Conservation (phyloP, 1,140 invertebrate species). For the Rhagoletis zephyria region DNA sequence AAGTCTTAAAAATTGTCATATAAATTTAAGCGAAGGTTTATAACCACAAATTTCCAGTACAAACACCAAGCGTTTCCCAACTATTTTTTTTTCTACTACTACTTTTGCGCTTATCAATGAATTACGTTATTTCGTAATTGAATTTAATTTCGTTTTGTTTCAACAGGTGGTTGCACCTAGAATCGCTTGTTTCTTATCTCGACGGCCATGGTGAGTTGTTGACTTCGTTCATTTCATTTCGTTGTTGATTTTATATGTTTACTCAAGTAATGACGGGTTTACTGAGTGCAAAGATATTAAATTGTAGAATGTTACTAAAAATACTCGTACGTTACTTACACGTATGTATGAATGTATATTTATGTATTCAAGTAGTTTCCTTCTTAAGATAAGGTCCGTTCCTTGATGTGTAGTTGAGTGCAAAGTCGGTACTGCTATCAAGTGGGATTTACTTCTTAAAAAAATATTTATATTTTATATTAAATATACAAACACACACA, state of each 20-base stretch:
- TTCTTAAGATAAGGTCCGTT: constrained; percentile 5
- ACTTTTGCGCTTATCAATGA: background rate
- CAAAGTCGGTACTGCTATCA: background rate
- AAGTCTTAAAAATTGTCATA: background rate
- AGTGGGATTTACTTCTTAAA: background rate
- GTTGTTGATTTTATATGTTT: background rate
- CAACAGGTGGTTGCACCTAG: constrained; percentile 45
- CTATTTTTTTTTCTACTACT: background rate
- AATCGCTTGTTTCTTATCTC: constrained; percentile 11
- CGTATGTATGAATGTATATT: background rate
- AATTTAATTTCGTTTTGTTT: background rate
- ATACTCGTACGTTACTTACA: too few species aligned
- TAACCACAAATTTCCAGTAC: background rate
- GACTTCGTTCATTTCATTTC: background rate
- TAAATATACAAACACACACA: too few species aligned
- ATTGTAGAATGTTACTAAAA: background rate
- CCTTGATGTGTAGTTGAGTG: background rate
- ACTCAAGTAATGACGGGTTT: background rate
- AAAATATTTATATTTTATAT: too few species aligned
- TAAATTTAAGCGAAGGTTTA: background rate
- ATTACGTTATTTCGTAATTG: constrained; percentile 10
- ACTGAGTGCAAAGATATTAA: constrained; percentile 38
- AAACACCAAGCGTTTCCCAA: background rate
- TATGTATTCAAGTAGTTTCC: background rate
- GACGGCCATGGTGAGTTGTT: background rate